Evolutionary conservation across 2,113 vertebrate species (phyloP).

Genomic region (Tachysurus vachellii): DNA sequence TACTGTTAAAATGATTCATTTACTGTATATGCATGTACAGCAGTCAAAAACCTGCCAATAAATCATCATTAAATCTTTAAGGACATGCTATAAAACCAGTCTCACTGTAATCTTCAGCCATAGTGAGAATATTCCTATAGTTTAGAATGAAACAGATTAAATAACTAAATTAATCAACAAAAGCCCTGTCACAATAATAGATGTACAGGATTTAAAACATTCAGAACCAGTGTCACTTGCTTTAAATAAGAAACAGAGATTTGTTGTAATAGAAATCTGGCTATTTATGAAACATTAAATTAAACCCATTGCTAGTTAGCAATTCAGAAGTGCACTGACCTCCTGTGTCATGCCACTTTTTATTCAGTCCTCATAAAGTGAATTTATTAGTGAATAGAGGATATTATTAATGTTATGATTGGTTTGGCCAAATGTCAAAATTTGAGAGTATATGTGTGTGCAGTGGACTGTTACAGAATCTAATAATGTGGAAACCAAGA

Average conservation of each 20-base stretch:
- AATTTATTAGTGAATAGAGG: slow-evolving; percentile 52
- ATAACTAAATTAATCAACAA: neutral
- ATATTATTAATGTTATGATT: slow-evolving; percentile 59
- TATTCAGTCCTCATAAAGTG: slow-evolving; percentile 49
- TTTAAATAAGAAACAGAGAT: neutral
- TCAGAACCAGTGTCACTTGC: neutral
- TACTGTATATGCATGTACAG: neutral
- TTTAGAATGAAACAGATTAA: neutral
- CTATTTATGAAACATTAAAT: neutral
- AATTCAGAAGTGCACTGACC: neutral
- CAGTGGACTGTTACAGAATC: slow-evolving; percentile 63
- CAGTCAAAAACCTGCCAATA: neutral
- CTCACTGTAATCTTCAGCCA: neutral
- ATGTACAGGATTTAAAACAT: neutral
- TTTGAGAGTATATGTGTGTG: slow-evolving; percentile 56
- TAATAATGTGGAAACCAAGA: slow-evolving; percentile 60
- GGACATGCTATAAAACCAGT: neutral
- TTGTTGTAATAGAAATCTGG: neutral
- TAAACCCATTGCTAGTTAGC: neutral
- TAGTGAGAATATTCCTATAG: neutral
- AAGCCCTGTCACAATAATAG: neutral
- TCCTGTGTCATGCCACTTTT: neutral
- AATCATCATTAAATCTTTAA: neutral
- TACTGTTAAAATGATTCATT: neutral
- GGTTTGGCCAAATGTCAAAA: slow-evolving; percentile 67